Conservation (phyloP, 2,888 invertebrate genomes). For the Dasypogon diadema region DNA sequence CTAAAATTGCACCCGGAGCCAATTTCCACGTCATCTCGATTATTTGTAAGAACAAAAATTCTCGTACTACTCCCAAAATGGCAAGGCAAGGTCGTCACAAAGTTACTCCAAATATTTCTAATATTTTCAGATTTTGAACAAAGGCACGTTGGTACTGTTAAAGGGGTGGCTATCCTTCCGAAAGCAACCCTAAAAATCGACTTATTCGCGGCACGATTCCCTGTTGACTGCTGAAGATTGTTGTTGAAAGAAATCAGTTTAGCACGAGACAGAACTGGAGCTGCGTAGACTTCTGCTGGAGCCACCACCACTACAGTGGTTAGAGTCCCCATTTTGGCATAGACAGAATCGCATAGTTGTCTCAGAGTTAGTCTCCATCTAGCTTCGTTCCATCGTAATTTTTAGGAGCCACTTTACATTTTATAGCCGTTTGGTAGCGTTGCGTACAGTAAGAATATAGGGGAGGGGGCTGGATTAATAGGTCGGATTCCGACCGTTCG, state of each 20-base stretch:
- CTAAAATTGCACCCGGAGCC: background rate
- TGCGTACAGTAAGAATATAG: background rate
- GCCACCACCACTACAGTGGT: conserved; percentile 38
- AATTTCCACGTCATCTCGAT: conserved; percentile 34
- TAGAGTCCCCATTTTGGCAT: conserved; percentile 8
- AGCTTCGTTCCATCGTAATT: background rate
- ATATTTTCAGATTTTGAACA: background rate
- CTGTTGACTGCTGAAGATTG: conserved; percentile 39
- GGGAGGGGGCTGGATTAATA: conserved; percentile 4
- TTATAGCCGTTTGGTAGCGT: background rate
- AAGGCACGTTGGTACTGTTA: conserved; percentile 15
- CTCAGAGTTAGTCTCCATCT: background rate
- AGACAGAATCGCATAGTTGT: background rate
- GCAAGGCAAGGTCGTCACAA: conserved; percentile 15
- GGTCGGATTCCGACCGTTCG: too few species aligned
- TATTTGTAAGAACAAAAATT: background rate
- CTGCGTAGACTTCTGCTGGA: conserved; percentile 42
- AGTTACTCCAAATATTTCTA: background rate
- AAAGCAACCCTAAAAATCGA: background rate
- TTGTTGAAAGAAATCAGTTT: conserved; percentile 39
- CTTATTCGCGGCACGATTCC: conserved; percentile 27
- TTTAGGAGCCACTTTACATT: conserved; percentile 14
- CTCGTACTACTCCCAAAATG: background rate
- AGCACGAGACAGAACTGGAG: conserved; percentile 18
- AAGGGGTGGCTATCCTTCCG: background rate